Conservation (phyloP, 1,140 invertebrate species). For the Homalodisca vitripennis region DNA sequence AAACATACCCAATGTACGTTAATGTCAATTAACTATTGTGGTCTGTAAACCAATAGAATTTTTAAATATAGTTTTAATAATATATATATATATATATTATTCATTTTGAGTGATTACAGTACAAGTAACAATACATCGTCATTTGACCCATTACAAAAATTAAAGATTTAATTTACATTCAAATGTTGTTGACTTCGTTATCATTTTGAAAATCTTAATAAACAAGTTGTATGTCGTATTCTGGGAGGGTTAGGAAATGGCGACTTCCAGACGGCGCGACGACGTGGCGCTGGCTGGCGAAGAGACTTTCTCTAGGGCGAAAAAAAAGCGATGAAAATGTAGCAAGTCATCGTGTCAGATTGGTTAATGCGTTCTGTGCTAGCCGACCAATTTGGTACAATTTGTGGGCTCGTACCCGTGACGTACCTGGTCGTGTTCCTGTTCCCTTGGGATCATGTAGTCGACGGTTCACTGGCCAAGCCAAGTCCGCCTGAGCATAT, state of each 20-base stretch:
- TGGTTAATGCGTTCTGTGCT: slow-evolving; percentile 9
- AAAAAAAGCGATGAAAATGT: slow-evolving; percentile 18
- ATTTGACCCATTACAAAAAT: not conserved
- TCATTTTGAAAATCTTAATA: not conserved
- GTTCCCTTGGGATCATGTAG: not conserved
- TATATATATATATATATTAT: too few species aligned
- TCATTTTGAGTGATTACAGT: too few species aligned
- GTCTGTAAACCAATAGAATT: too few species aligned
- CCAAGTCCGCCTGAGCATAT: not conserved
- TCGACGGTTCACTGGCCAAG: not conserved
- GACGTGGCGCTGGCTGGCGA: not conserved
- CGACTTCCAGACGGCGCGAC: not conserved
- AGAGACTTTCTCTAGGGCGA: not conserved
- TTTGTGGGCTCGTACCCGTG: not conserved
- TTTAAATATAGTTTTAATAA: too few species aligned
- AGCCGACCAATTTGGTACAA: slow-evolving; percentile 11
- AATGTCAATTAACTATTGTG: too few species aligned
- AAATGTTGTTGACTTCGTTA: not conserved
- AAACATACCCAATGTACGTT: too few species aligned
- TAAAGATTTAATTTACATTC: not conserved
- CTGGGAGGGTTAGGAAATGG: not conserved
- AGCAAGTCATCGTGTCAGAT: slow-evolving; percentile 11
- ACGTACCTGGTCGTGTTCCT: not conserved
- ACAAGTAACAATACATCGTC: not conserved
- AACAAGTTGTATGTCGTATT: not conserved